Percentiles rank a stretch among this genome's conserved stretches.
These are phyloP conservation scores for Venustaconcha ellipsiformis DNA, from an alignment of 1,140 invertebrate species.

Conservation along the genomic window DNA sequence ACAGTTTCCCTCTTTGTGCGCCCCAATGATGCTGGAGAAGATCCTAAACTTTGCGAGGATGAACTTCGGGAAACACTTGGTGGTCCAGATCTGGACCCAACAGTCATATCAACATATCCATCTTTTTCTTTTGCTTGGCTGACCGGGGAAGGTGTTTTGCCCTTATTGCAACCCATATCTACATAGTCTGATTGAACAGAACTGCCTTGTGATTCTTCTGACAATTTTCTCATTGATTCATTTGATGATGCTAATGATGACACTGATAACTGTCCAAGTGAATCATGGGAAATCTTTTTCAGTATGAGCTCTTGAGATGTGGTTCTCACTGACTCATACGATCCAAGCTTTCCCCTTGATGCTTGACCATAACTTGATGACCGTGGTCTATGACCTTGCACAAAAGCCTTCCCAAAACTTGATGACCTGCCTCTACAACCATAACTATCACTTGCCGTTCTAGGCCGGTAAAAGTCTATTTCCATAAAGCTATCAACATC, in stretches of 20 bases:
- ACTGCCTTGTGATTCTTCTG: conserved; percentile 34
- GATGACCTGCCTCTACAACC: conserved; percentile 56
- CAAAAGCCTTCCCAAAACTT: conserved; percentile 53
- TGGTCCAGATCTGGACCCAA: conserved; percentile 28
- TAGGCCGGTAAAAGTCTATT: conserved; percentile 56
- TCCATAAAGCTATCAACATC: conserved; percentile 64
- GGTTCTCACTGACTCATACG: conserved; percentile 45
- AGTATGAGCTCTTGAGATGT: conserved; percentile 40
- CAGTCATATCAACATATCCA: conserved; percentile 57
- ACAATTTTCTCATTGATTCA: conserved; percentile 50
- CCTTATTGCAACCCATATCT: conserved; percentile 50
- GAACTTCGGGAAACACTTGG: conserved; percentile 30
- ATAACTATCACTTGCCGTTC: conserved; percentile 66
- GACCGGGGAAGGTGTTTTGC: conserved; percentile 38
- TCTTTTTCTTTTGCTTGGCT: conserved; percentile 24
- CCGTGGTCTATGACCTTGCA: conserved; percentile 53
- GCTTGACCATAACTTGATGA: conserved; percentile 64
- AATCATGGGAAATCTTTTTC: conserved; percentile 45
- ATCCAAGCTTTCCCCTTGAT: conserved; percentile 37
- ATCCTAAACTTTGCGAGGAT: conserved; percentile 36
- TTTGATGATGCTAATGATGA: conserved; percentile 51
- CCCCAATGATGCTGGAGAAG: conserved; percentile 30
- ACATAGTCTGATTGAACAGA: conserved; percentile 42
- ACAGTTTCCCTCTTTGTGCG: background rate
- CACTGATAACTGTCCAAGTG: conserved; percentile 47